These are phyloP conservation scores for Chaetodon trifascialis DNA, from an alignment of 2,113 vertebrate species.

Conservation along the genomic window DNA sequence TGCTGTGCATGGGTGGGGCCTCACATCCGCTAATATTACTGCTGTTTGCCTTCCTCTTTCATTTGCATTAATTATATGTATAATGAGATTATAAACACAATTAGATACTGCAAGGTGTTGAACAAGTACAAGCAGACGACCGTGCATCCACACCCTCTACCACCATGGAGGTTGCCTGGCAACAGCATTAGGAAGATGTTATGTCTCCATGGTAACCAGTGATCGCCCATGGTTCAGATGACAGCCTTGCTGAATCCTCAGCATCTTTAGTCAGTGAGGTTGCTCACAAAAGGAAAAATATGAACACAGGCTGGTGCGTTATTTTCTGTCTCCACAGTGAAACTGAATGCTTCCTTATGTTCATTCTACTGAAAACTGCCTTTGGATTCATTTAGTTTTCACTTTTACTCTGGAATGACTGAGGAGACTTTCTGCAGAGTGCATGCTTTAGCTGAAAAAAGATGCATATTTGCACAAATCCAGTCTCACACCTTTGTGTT, in stretches of 20 bases:
- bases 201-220: slow-evolving; percentile 70
- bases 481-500: slow-evolving; percentile 6
- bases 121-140: not conserved
- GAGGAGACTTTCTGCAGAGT: slow-evolving; percentile 2
- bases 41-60: not conserved
- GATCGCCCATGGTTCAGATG: slow-evolving; percentile 40
- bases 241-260: slow-evolving; percentile 10
- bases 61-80: not conserved
- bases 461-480: not conserved
- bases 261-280: slow-evolving; percentile 10
- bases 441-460: not conserved
- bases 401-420: not conserved
- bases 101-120: not conserved
- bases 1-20: slow-evolving; percentile 22
- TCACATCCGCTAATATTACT: not conserved
- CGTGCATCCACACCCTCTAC: slow-evolving; percentile 33
- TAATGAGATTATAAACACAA: not conserved
- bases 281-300: not conserved
- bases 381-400: not conserved
- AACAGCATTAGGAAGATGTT: slow-evolving; percentile 61
- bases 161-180: slow-evolving; percentile 46
- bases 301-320: not conserved
- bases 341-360: not conserved
- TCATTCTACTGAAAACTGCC: not conserved
- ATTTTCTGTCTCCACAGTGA: not conserved